Evolutionary conservation across 1,140 invertebrate genomes (phyloP).

Genomic region (Parasteatoda tepidariorum): DNA sequence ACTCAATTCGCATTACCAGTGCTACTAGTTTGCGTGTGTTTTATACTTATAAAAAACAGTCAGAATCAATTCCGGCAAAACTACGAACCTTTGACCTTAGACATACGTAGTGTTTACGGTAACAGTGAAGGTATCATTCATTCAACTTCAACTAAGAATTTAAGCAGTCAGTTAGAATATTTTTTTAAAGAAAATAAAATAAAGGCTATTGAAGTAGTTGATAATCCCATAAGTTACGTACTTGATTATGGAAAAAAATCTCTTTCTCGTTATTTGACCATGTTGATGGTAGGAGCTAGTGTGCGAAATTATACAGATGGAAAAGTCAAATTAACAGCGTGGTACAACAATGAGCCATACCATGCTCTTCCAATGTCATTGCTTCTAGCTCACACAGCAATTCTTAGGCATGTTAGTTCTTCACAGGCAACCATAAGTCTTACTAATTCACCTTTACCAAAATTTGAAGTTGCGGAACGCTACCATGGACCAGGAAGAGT

Average conservation of each 20-base stretch:
- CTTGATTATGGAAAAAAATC: conserved; percentile 13
- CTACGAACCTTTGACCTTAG: conserved; percentile 37
- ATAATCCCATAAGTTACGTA: conserved; percentile 17
- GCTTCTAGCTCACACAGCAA: conserved; percentile 26
- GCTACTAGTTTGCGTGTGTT: conserved; percentile 33
- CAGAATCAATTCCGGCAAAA: too few species aligned
- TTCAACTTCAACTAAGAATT: background rate
- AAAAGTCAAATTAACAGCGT: conserved; percentile 28
- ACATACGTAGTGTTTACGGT: conserved; percentile 51
- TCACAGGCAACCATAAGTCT: background rate
- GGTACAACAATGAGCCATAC: conserved; percentile 57
- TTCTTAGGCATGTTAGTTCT: conserved; percentile 26
- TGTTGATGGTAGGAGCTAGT: conserved; percentile 29
- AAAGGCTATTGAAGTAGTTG: background rate
- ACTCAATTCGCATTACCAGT: conserved; percentile 61
- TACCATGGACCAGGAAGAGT: background rate
- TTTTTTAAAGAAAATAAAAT: background rate
- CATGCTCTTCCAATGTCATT: conserved; percentile 50
- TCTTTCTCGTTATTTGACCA: conserved; percentile 21
- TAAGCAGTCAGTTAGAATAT: conserved; percentile 9
- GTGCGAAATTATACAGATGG: background rate
- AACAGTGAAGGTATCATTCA: conserved; percentile 49
- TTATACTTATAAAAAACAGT: background rate
- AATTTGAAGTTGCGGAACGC: background rate
- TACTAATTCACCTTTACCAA: conserved; percentile 36